Percentiles rank a stretch among this genome's conserved stretches.
These are phyloP conservation scores for Struthio camelus DNA, from an alignment of 2,113 vertebrate species.

Conservation along the genomic window DNA sequence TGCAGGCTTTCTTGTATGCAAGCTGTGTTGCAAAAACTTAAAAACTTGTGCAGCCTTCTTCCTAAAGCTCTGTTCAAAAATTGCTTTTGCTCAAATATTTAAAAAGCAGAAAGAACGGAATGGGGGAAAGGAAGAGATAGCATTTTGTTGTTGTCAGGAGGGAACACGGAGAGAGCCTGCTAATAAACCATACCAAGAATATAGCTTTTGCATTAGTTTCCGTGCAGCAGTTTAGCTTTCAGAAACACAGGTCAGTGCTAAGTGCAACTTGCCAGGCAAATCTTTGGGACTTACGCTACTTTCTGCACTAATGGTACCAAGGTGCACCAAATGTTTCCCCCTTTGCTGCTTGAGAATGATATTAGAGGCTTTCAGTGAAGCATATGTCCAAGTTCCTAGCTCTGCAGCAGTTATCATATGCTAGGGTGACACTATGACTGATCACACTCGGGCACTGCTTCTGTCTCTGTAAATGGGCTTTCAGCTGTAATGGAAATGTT, in stretches of 20 bases:
- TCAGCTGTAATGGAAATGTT: conserved; percentile 49
- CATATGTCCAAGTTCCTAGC: background rate
- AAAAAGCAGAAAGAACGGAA: background rate
- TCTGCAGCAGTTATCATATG: conserved; percentile 1
- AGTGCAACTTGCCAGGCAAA: background rate
- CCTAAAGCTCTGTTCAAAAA: background rate
- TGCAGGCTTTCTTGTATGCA: background rate
- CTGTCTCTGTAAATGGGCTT: conserved; percentile 38
- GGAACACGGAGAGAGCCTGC: background rate
- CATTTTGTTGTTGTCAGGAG: background rate
- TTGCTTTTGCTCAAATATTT: background rate
- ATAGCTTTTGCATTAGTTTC: background rate
- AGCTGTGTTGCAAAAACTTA: background rate
- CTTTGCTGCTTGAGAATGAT: background rate
- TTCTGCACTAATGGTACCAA: conserved; percentile 17
- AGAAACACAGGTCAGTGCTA: background rate
- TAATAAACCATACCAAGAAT: background rate
- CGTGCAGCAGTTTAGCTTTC: background rate
- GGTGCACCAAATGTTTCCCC: background rate
- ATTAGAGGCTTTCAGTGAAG: background rate
- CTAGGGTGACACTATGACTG: conserved; percentile 26
- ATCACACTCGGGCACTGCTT: conserved; percentile 24
- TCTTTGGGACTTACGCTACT: background rate
- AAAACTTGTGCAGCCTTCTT: background rate
- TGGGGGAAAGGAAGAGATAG: background rate